Evolutionary conservation across 2,888 invertebrate species (phyloP).

Genomic region (Drosophila fungiperda): DNA sequence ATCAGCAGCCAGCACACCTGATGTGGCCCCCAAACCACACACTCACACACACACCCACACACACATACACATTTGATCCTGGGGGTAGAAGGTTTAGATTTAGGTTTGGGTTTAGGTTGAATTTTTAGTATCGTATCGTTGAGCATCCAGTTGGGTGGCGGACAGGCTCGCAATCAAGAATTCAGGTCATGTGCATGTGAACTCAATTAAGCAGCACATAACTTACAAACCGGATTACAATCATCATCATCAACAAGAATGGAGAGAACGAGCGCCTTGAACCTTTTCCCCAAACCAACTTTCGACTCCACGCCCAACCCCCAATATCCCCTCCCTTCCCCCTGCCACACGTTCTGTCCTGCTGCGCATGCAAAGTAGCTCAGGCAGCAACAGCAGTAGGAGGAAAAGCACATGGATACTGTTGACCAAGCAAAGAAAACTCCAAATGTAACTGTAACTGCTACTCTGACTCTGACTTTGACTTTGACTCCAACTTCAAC

Average conservation of each 20-base stretch:
- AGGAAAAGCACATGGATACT: constrained; percentile 15
- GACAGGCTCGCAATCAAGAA: constrained; percentile 66
- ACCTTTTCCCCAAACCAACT: constrained; percentile 42
- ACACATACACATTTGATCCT: constrained; percentile 41
- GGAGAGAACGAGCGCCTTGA: constrained; percentile 36
- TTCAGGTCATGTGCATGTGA: constrained; percentile 84
- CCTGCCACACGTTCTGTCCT: constrained; percentile 6
- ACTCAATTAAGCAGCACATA: constrained; percentile 84
- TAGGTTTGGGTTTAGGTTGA: constrained; percentile 45
- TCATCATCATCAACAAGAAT: constrained; percentile 78
- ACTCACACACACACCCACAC: constrained; percentile 15
- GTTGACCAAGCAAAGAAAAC: constrained; percentile 35
- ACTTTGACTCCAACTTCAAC: not conserved
- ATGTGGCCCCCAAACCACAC: constrained; percentile 30
- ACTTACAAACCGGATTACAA: constrained; percentile 84
- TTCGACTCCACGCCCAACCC: too few species aligned
- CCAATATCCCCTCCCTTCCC: too few species aligned
- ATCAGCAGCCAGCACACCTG: constrained; percentile 77
- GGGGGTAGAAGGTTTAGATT: constrained; percentile 20
- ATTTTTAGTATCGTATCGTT: constrained; percentile 47
- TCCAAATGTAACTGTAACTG: constrained; percentile 7
- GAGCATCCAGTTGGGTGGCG: constrained; percentile 27
- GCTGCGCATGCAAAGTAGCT: constrained; percentile 74
- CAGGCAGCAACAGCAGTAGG: not conserved
- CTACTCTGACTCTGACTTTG: constrained; percentile 7